These are phyloP conservation scores for Anoplius nigerrimus DNA, from an alignment of 2,888 invertebrate species.

Conservation along the genomic window DNA sequence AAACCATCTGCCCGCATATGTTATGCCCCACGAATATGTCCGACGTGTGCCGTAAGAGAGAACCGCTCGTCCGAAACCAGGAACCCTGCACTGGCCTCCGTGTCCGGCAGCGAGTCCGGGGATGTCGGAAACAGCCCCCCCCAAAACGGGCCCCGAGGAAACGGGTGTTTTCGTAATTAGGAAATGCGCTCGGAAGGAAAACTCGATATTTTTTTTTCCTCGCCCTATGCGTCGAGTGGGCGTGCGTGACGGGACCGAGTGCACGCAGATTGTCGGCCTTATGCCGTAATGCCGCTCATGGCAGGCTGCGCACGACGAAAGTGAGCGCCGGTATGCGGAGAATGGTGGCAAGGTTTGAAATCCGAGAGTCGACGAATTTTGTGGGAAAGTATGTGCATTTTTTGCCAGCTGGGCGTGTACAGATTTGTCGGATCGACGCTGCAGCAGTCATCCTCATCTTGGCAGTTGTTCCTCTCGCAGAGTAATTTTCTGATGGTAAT, in stretches of 20 bases:
- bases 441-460: too few relatives aligned
- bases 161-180: conserved; percentile 64
- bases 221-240: too few relatives aligned
- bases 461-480: too few relatives aligned
- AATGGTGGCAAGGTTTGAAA: too few relatives aligned
- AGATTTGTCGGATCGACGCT: too few relatives aligned
- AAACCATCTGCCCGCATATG: conserved; percentile 72
- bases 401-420: too few relatives aligned
- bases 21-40: conserved; percentile 61
- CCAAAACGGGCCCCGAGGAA: conserved; percentile 43
- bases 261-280: conserved; percentile 24
- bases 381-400: too few relatives aligned
- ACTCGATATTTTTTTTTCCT: conserved; percentile 3
- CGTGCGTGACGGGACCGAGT: neutral
- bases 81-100: conserved; percentile 49
- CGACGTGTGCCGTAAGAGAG: conserved; percentile 51
- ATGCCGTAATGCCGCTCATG: conserved; percentile 1
- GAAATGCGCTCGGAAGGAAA: conserved; percentile 41
- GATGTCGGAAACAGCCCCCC: conserved; percentile 61
- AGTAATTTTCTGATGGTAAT: too few relatives aligned
- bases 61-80: conserved; percentile 59
- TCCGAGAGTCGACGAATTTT: too few relatives aligned
- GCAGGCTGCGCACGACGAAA: too few relatives aligned
- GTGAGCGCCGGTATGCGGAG: too few relatives aligned
- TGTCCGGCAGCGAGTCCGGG: conserved; percentile 39